Conservation (phyloP, 2,113 vertebrate species). For the Numida meleagris region DNA sequence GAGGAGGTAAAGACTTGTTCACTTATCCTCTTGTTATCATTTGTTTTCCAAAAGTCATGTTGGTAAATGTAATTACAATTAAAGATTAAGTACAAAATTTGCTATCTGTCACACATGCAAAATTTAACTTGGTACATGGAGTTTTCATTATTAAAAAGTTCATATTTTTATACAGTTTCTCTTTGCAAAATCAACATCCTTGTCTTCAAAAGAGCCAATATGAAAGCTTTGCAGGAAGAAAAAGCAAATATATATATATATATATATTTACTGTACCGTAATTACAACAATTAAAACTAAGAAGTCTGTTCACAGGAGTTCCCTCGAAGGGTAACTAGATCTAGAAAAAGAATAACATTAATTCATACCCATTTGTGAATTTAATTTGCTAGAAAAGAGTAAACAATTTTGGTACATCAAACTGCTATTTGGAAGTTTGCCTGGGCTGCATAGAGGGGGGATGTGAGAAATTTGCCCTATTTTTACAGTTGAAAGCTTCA, state of each 20-base stretch:
- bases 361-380: slow-evolving; percentile 20
- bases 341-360: neutral
- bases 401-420: slow-evolving; percentile 42
- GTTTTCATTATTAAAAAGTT: neutral
- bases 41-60: neutral
- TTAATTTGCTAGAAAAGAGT: slow-evolving; percentile 50
- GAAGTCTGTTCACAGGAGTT: slow-evolving; percentile 3
- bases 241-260: too few relatives aligned
- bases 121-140: neutral
- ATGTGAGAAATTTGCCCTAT: slow-evolving; percentile 82
- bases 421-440: slow-evolving; percentile 58
- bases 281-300: slow-evolving; percentile 42
- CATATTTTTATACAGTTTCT: neutral
- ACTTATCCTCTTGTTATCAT: neutral
- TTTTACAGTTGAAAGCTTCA: slow-evolving; percentile 78
- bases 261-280: neutral
- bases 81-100: neutral
- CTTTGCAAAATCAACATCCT: neutral
- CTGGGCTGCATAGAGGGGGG: slow-evolving; percentile 37
- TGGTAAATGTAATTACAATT: neutral
- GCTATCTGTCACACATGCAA: neutral
- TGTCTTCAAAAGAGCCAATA: neutral
- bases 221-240: neutral
- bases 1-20: neutral
- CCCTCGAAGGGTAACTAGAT: slow-evolving; percentile 31